These are phyloP conservation scores for Zoanthus gigantus DNA, from an alignment of 92 coral and sea anemone species.

Conservation along the genomic window DNA sequence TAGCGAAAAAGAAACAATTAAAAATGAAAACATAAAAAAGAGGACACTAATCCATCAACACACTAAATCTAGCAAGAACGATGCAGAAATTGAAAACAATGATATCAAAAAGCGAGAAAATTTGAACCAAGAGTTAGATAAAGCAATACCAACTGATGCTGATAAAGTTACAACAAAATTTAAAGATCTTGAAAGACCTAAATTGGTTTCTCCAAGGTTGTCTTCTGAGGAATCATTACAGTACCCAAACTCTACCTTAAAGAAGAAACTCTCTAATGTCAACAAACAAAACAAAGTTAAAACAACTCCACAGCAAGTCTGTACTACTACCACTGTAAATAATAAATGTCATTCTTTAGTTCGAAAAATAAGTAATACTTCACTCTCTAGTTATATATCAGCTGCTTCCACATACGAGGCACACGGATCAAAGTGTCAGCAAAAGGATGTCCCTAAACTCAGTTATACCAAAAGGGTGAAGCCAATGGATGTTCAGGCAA, in stretches of 20 bases:
- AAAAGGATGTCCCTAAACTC: constrained; percentile 62
- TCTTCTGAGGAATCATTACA: not conserved
- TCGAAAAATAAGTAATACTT: constrained; percentile 75
- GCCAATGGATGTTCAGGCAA: not conserved
- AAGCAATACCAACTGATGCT: not conserved
- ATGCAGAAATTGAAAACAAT: not conserved
- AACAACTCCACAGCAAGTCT: not conserved
- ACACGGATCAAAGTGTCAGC: constrained; percentile 4
- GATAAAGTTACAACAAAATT: not conserved
- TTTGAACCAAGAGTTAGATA: not conserved
- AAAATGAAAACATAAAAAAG: not conserved
- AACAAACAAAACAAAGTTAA: not conserved
- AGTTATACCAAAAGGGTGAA: constrained; percentile 72
- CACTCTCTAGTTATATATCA: constrained; percentile 76
- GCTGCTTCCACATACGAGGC: constrained; percentile 62
- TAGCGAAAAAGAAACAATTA: not conserved
- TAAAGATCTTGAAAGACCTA: not conserved
- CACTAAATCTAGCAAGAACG: not conserved
- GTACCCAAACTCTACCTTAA: not conserved
- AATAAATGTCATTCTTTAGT: not conserved
- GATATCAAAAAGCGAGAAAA: not conserved
- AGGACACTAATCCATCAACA: not conserved
- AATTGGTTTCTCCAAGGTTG: not conserved
- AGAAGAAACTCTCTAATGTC: too few relatives aligned
- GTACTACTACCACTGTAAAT: not conserved